Evolutionary conservation across 1,140 invertebrate species (phyloP).

Genomic region (Formica exsecta): DNA sequence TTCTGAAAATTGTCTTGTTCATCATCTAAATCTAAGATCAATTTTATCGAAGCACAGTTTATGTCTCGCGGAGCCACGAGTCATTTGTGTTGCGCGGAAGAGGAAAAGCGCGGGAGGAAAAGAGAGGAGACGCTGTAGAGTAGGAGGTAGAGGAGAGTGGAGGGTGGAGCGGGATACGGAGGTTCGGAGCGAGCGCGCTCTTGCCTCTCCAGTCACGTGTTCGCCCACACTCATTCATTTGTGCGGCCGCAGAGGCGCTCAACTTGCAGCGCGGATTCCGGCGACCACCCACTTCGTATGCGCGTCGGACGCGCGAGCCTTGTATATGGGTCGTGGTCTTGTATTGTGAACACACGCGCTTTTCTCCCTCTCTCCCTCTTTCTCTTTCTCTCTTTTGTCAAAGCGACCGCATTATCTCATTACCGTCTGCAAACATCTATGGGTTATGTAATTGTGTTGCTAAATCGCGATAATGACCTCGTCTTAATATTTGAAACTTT

Average conservation of each 20-base stretch:
- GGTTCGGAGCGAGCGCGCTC: conserved; percentile 34
- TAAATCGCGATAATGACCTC: not conserved
- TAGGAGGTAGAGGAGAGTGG: conserved; percentile 2
- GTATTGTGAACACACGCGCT: conserved; percentile 12
- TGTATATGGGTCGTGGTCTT: conserved; percentile 39
- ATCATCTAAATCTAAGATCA: conserved; percentile 8
- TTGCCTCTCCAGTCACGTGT: conserved; percentile 82
- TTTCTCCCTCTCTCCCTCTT: too few species aligned
- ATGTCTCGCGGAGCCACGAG: conserved; percentile 56
- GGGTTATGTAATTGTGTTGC: conserved; percentile 28
- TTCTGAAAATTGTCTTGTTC: conserved; percentile 9
- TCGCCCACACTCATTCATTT: conserved; percentile 84
- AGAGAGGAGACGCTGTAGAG: conserved; percentile 24
- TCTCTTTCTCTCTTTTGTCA: not conserved
- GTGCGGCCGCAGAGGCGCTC: conserved; percentile 80
- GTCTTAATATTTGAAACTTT: not conserved
- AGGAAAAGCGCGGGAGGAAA: conserved; percentile 28
- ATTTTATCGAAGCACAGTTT: not conserved
- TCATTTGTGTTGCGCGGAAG: conserved; percentile 70
- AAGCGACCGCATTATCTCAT: conserved; percentile 16
- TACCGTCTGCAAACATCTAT: conserved; percentile 22
- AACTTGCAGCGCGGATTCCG: conserved; percentile 64
- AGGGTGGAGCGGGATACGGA: conserved; percentile 8
- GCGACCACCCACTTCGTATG: conserved; percentile 73
- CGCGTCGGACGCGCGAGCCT: conserved; percentile 34